Conservation (phyloP, 1,140 invertebrate genomes). For the Scaptodrosophila lebanonensis region DNA sequence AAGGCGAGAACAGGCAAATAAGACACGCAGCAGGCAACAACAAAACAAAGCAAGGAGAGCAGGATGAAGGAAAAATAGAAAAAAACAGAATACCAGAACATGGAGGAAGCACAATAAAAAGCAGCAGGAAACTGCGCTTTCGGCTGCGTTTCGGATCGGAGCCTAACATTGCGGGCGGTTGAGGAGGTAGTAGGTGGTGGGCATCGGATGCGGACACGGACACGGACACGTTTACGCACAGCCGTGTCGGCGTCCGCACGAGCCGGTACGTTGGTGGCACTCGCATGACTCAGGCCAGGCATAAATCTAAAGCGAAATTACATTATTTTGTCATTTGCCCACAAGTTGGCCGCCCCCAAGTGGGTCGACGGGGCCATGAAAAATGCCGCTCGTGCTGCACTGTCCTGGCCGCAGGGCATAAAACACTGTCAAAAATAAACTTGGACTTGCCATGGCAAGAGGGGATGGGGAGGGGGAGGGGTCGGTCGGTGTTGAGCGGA, state of each 20-base stretch:
- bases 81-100: constrained; percentile 16
- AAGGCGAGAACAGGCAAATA: not conserved
- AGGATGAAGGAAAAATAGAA: constrained; percentile 14
- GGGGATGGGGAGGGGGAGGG: no score
- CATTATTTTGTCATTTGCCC: constrained; percentile 75
- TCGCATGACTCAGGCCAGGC: constrained; percentile 37
- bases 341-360: not conserved
- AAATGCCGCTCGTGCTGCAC: constrained; percentile 33
- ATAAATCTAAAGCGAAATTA: constrained; percentile 76
- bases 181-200: no score
- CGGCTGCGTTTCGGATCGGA: no score
- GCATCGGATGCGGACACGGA: not conserved
- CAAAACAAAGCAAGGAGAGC: constrained; percentile 19
- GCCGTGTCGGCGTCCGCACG: no score
- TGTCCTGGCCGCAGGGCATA: constrained; percentile 60
- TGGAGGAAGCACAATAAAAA: constrained; percentile 13
- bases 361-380: not conserved
- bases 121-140: constrained; percentile 18
- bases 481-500: not conserved
- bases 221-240: not conserved
- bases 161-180: no score
- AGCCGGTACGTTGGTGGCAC: constrained; percentile 23
- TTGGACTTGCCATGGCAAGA: constrained; percentile 2
- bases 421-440: constrained; percentile 74
- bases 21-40: constrained; percentile 8